Conservation (phyloP, 2,113 vertebrate species). For the Tichodroma muraria region DNA sequence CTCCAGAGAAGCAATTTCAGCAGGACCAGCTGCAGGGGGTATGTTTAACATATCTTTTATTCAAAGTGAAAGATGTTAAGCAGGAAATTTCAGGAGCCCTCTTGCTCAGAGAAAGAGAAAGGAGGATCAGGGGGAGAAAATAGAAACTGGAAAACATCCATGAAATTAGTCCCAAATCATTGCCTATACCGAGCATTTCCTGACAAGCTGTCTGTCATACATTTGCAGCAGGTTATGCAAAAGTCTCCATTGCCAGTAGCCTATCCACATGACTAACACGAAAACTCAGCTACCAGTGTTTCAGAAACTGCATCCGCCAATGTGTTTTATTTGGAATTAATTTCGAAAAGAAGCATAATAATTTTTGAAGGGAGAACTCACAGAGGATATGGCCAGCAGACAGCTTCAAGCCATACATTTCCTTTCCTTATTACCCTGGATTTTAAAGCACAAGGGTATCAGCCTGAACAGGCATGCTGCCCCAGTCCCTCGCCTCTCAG, state of each 20-base stretch:
- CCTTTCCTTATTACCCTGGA: background rate
- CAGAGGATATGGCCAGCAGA: background rate
- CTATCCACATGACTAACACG: background rate
- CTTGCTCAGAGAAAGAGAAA: slow-evolving; percentile 71
- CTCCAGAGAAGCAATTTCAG: slow-evolving; percentile 81
- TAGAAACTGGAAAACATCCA: slow-evolving; percentile 78
- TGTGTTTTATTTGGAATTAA: slow-evolving; percentile 10
- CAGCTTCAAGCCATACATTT: background rate
- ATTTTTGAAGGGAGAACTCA: background rate
- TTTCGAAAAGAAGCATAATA: background rate
- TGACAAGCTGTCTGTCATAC: slow-evolving; percentile 71
- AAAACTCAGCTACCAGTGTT: background rate
- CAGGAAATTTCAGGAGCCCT: slow-evolving; percentile 90
- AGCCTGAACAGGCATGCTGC: background rate
- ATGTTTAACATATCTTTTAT: slow-evolving; percentile 91
- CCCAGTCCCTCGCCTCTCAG: background rate
- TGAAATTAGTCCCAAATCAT: slow-evolving; percentile 78
- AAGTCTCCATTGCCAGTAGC: slow-evolving; percentile 21
- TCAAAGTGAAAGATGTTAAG: slow-evolving; percentile 91
- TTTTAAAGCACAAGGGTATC: background rate
- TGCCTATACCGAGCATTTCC: slow-evolving; percentile 68
- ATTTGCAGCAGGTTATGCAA: slow-evolving; percentile 47
- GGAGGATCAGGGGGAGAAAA: slow-evolving; percentile 64
- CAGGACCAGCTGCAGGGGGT: slow-evolving; percentile 84
- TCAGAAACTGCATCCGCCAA: background rate